A percentile compares a stretch with the other conserved stretches of the same genome.
These are phyloP conservation scores for Merodon equestris DNA, from an alignment of 2,888 invertebrate genomes.

Conservation along the genomic window DNA sequence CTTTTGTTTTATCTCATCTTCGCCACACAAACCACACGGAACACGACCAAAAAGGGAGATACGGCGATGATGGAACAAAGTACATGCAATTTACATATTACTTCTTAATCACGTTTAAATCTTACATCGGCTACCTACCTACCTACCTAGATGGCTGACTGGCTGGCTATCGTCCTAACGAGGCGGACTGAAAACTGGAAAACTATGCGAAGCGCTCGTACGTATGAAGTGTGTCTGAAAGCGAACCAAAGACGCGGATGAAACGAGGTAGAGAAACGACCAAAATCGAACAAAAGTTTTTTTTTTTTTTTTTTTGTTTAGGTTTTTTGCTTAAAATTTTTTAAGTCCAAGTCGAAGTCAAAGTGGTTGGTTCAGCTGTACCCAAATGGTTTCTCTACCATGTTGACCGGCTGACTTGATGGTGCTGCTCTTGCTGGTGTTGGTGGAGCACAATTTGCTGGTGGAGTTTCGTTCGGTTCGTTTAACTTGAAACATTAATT, in stretches of 20 bases:
- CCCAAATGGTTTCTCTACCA: not conserved
- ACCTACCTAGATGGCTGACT: not conserved
- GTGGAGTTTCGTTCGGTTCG: conserved; percentile 59
- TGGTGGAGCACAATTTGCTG: conserved; percentile 19
- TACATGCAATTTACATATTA: conserved; percentile 63
- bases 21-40: conserved; percentile 2
- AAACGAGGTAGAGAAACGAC: conserved; percentile 7
- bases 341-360: conserved; percentile 18
- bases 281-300: conserved; percentile 6
- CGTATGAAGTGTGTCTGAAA: no score
- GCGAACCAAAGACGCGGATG: conserved; percentile 11
- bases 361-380: conserved; percentile 27
- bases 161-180: no score
- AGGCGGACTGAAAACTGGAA: not conserved
- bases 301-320: no score
- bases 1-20: conserved; percentile 52
- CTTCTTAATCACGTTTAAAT: conserved; percentile 56
- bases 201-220: conserved; percentile 1
- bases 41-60: not conserved
- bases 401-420: not conserved
- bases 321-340: conserved; percentile 27
- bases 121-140: conserved; percentile 50
- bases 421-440: conserved; percentile 8
- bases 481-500: conserved; percentile 68
- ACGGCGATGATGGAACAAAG: conserved; percentile 45